Percentiles rank a stretch among this genome's conserved stretches.
phyloP scores from a whole-genome alignment of 2,888 invertebrate genomes.

The Heterodera filipjevi region DNA sequence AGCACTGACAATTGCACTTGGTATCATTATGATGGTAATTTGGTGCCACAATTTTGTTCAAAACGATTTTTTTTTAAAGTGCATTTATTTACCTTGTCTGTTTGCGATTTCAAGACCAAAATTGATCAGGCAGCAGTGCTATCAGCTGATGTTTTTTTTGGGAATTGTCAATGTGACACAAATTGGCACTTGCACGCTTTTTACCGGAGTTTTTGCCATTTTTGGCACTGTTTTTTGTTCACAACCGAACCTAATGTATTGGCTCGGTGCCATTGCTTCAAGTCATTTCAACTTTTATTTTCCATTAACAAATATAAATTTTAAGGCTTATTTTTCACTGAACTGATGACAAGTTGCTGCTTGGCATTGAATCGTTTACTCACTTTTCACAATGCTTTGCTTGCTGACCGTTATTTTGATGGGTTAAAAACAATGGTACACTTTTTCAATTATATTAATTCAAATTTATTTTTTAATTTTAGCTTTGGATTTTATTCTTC shows the following conservation, averaged over 20 bases:
- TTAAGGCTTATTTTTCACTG: not conserved
- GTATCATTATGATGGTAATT: not conserved
- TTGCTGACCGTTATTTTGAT: not conserved
- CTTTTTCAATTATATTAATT: not conserved
- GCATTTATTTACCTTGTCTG: not conserved
- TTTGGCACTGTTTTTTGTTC: constrained; percentile 3
- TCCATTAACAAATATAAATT: not conserved
- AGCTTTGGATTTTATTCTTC: not conserved
- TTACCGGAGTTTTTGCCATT: not conserved
- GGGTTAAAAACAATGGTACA: not conserved
- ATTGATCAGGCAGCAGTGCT: not conserved
- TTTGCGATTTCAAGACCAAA: not conserved
- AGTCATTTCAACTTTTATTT: not conserved
- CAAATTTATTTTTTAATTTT: not conserved
- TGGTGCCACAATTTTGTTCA: not conserved
- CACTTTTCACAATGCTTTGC: not conserved
- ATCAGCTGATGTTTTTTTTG: not conserved
- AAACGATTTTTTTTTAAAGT: not conserved
- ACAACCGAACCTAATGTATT: not conserved
- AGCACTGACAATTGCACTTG: not conserved
- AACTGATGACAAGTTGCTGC: not conserved
- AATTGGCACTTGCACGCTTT: not conserved
- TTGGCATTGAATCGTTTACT: not conserved
- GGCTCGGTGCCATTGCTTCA: not conserved
- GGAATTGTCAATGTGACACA: not conserved